phyloP scores from a whole-genome alignment of 2,888 invertebrate genomes.

The Brachylomia viminalis region DNA sequence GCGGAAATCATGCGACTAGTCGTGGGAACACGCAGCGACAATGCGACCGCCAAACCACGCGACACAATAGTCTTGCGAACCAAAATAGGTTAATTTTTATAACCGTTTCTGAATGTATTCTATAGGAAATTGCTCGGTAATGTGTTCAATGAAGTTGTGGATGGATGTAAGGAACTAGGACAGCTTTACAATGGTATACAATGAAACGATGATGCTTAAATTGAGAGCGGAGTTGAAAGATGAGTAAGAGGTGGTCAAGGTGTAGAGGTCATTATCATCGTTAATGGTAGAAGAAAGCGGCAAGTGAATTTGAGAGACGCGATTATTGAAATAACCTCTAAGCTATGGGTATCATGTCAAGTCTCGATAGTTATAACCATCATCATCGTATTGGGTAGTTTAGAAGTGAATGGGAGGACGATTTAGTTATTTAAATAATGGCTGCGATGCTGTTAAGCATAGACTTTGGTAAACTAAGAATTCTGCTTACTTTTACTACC shows the following conservation, averaged over 20 bases:
- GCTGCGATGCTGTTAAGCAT: too few relatives aligned
- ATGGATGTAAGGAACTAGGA: slow-evolving; percentile 32
- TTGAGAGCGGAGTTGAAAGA: slow-evolving; percentile 23
- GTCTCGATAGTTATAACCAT: neutral
- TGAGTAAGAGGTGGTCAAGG: slow-evolving; percentile 10
- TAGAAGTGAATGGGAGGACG: neutral
- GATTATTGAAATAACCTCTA: neutral
- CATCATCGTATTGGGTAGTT: neutral
- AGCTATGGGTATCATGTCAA: neutral
- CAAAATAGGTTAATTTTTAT: slow-evolving; percentile 62
- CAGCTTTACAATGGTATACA: slow-evolving; percentile 39
- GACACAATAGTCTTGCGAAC: slow-evolving; percentile 55
- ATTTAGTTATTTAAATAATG: too few relatives aligned
- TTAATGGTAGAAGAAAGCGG: slow-evolving; percentile 10
- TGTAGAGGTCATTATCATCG: slow-evolving; percentile 30
- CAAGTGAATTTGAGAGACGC: neutral
- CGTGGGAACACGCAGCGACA: slow-evolving; percentile 66
- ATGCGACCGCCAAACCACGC: slow-evolving; percentile 56
- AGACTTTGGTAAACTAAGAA: too few relatives aligned
- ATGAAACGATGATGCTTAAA: slow-evolving; percentile 26
- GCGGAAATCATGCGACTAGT: slow-evolving; percentile 33
- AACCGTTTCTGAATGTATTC: slow-evolving; percentile 56
- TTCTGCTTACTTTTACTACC: too few relatives aligned
- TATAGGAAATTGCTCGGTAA: slow-evolving; percentile 50
- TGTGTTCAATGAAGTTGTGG: slow-evolving; percentile 47